Percentiles rank a stretch among this genome's conserved stretches.
phyloP scores from a whole-genome alignment of 2,888 invertebrate genomes.

The Hecatera dysodea region DNA sequence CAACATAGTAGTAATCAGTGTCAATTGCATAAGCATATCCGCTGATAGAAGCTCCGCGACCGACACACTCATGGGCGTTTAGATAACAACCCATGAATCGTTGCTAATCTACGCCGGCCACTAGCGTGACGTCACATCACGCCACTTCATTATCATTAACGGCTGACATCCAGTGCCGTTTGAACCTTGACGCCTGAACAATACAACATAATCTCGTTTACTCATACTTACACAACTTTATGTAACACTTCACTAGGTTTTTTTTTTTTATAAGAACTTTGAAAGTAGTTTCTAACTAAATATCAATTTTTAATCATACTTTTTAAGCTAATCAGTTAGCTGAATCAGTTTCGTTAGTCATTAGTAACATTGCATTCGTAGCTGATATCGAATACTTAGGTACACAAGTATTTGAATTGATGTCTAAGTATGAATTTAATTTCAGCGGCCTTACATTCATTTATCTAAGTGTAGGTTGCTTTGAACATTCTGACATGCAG shows the following conservation, averaged over 20 bases:
- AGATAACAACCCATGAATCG: constrained; percentile 54
- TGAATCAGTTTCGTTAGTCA: not conserved
- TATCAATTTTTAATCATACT: constrained; percentile 3
- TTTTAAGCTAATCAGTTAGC: not conserved
- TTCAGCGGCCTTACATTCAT: constrained; percentile 10
- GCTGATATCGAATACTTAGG: not conserved
- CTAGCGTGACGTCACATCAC: constrained; percentile 81
- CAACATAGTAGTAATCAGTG: constrained; percentile 38
- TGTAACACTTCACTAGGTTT: not conserved
- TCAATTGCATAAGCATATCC: constrained; percentile 37
- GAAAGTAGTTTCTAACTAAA: not conserved
- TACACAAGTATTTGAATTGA: not conserved
- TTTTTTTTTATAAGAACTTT: constrained; percentile 3
- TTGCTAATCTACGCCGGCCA: constrained; percentile 42
- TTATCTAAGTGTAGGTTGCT: constrained; percentile 21
- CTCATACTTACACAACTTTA: constrained; percentile 18
- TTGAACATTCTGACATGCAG: constrained; percentile 15
- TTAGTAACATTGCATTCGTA: not conserved
- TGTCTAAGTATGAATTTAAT: constrained; percentile 3
- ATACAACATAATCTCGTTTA: constrained; percentile 63
- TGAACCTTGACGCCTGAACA: constrained; percentile 82
- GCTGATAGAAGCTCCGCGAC: constrained; percentile 29
- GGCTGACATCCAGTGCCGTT: constrained; percentile 64
- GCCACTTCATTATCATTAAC: constrained; percentile 83
- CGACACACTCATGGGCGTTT: constrained; percentile 32